phyloP scores from a whole-genome alignment of 2,113 vertebrate genomes.

The Capricornis sumatraensis region DNA sequence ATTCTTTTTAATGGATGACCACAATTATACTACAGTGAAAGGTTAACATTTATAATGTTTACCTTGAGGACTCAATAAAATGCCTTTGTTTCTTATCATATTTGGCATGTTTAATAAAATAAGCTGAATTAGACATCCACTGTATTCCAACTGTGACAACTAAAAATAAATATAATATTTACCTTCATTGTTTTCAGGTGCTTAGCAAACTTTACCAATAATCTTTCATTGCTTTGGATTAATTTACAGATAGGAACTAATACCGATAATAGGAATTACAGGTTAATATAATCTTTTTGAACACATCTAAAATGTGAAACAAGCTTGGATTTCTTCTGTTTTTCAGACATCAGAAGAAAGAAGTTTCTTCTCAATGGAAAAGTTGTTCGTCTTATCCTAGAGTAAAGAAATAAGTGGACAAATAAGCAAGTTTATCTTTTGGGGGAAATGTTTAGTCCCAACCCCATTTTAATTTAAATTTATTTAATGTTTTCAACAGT shows the following conservation, averaged over 20 bases:
- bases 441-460: background rate
- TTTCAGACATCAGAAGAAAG: constrained; percentile 17
- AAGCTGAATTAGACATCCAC: background rate
- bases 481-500: background rate
- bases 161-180: background rate
- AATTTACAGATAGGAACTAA: constrained; percentile 11
- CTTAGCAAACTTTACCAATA: constrained; percentile 3
- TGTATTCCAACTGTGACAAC: background rate
- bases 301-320: constrained; percentile 32
- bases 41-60: background rate
- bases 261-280: background rate
- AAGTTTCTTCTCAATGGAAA: constrained; percentile 24
- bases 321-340: constrained; percentile 36
- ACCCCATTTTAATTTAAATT: background rate
- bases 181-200: constrained; percentile 5
- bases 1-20: background rate
- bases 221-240: constrained; percentile 5
- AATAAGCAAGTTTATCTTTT: background rate
- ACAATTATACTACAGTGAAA: background rate
- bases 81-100: background rate
- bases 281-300: background rate
- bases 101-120: constrained; percentile 37
- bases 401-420: constrained; percentile 31
- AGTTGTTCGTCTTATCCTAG: constrained; percentile 59
- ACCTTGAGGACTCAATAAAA: background rate